phyloP scores from a whole-genome alignment of 2,797 vertebrate species.

The Tapirus indicus region DNA sequence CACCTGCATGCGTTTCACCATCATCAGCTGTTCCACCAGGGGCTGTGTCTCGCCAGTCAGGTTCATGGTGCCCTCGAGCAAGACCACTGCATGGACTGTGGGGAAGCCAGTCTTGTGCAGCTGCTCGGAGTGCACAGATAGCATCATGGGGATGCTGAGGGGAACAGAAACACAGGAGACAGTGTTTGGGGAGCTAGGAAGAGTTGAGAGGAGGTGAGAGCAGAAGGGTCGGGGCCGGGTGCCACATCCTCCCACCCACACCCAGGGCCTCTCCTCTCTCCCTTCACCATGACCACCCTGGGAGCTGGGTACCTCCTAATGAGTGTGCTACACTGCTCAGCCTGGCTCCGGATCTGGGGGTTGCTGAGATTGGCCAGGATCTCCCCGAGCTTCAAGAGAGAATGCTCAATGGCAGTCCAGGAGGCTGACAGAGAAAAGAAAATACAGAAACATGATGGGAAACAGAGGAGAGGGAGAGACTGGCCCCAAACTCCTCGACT shows the following conservation, averaged over 20 bases:
- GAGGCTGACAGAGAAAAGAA: conserved; percentile 89
- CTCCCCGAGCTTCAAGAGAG: conserved; percentile 92
- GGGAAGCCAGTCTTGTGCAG: conserved; percentile 94
- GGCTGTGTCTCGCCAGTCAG: conserved; percentile 97
- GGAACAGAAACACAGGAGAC: not conserved
- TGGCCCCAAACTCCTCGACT: not conserved
- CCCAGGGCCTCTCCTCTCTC: not conserved
- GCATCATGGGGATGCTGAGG: conserved; percentile 95
- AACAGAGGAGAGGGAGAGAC: not conserved
- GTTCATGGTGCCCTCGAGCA: conserved; percentile 99
- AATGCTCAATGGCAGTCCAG: conserved; percentile 95
- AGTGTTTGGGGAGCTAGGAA: not conserved
- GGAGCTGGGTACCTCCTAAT: conserved; percentile 92
- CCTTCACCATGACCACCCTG: not conserved
- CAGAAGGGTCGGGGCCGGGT: not conserved
- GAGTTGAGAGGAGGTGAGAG: not conserved
- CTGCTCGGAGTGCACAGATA: conserved; percentile 91
- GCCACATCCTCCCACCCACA: not conserved
- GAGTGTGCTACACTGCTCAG: conserved; percentile 93
- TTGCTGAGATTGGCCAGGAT: conserved; percentile 90
- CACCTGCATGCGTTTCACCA: conserved; percentile 99
- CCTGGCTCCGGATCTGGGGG: conserved; percentile 90
- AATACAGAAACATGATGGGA: conserved; percentile 5
- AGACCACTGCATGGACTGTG: conserved; percentile 95
- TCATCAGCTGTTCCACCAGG: conserved; percentile 97